Percentiles rank a stretch among this genome's conserved stretches.
These are phyloP conservation scores for Drosophila watanabei DNA, from an alignment of 1,140 invertebrate genomes.

Conservation along the genomic window DNA sequence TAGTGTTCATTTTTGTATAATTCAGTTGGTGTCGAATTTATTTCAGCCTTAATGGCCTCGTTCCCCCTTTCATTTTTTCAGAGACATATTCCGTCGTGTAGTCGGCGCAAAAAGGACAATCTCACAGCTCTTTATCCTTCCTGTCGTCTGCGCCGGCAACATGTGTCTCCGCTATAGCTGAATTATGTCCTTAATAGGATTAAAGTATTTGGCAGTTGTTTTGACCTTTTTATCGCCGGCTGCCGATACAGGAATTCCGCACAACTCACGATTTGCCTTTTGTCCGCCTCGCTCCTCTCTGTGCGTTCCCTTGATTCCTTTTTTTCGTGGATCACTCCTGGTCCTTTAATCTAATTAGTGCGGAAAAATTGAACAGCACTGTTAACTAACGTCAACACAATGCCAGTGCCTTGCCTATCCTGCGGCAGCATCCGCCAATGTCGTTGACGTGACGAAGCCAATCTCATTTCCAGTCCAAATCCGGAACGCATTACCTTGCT, in stretches of 20 bases:
- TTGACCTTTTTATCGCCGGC: slow-evolving; percentile 76
- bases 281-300: slow-evolving; percentile 16
- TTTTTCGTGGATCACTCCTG: slow-evolving; percentile 32
- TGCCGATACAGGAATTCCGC: slow-evolving; percentile 61
- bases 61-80: slow-evolving; percentile 20
- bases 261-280: slow-evolving; percentile 54
- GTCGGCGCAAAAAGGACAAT: slow-evolving; percentile 74
- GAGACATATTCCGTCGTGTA: slow-evolving; percentile 29
- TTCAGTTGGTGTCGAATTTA: slow-evolving; percentile 21
- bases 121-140: slow-evolving; percentile 75
- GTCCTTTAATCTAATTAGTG: slow-evolving; percentile 79
- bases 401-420: slow-evolving; percentile 45
- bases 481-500: slow-evolving; percentile 45
- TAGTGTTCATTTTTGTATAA: slow-evolving; percentile 3
- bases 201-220: slow-evolving; percentile 81
- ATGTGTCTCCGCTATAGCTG: slow-evolving; percentile 80
- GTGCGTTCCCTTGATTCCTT: slow-evolving; percentile 27
- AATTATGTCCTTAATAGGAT: slow-evolving; percentile 82
- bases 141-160: slow-evolving; percentile 75
- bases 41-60: slow-evolving; percentile 21
- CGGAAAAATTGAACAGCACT: slow-evolving; percentile 77
- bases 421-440: slow-evolving; percentile 33
- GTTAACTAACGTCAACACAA: slow-evolving; percentile 72
- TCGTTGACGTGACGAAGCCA: slow-evolving; percentile 56
- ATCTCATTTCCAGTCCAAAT: slow-evolving; percentile 53